Evolutionary conservation across 2,888 invertebrate genomes (phyloP), one percentile per base, ranked within the genome.

Genomic region (Gisinianus flammeolus): DNA sequence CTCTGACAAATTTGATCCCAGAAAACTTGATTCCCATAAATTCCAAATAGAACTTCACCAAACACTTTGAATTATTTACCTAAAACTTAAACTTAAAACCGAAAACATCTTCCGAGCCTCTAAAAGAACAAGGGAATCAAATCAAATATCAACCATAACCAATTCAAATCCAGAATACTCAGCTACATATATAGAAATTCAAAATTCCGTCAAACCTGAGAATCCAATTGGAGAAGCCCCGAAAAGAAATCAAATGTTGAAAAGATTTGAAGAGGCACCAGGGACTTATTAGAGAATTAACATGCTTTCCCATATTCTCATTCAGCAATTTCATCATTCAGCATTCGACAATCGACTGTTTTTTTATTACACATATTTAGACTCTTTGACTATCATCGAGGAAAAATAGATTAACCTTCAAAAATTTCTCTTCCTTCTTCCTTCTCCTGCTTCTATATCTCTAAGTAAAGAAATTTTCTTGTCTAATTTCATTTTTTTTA

Each of bases 321-420:
- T 44, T 44, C 44, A 12, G 44, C 44, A 12, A 44, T 44, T 2
- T 44, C 3, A 44, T 19, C 19, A 19, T 44, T 44, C 19, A 44
- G 12, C 12, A 2, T 2, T 35, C 2, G 2, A 44, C 44, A 44
- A 16, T 44, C 12, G 44, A 44, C 12, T 44, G n/a, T 44, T 16
- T 44, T 44, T 8, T 8, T 35, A 44, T 44, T 44, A 44, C 19
- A 16, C 12, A 16, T 44, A 44, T 44, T 44, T 44, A 16, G 44
- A 44, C 44, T 44, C 44, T 6, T 19, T 44, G 16, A 2, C 12
- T 44, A 16, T 44, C 19, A 44, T 44, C 62, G 22, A 24, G 26
- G 26, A 26, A 64, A 64, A 64, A 64, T 64, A 64, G 64, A 64
- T 64, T 64, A 64, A 64, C 64, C 64, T 64, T 64, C 64, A 64